Evolutionary conservation across 2,888 invertebrate species (phyloP).

Genomic region (Apodemia hepburni): DNA sequence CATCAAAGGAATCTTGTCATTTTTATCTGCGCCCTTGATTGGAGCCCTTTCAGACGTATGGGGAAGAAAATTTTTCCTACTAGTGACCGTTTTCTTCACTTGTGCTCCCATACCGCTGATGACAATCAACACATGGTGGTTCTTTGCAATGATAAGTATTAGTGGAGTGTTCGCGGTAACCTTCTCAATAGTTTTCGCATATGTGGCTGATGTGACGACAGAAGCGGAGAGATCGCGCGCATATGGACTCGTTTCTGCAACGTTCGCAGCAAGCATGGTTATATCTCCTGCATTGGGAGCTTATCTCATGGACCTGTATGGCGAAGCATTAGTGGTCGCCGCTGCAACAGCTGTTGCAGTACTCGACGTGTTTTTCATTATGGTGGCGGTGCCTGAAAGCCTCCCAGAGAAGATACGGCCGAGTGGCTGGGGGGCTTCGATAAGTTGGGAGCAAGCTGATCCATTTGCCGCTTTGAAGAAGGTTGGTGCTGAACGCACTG

Average conservation of each 20-base stretch:
- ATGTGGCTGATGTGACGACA: slow-evolving; percentile 99
- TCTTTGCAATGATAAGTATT: slow-evolving; percentile 99
- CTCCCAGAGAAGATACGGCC: slow-evolving; percentile 94
- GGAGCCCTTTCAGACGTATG: slow-evolving; percentile 99
- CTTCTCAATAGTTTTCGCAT: slow-evolving; percentile 99
- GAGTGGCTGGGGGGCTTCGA: slow-evolving; percentile 90
- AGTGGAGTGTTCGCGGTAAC: slow-evolving; percentile 99
- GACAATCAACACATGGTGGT: slow-evolving; percentile 99
- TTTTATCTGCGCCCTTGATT: slow-evolving; percentile 97
- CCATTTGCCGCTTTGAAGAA: slow-evolving; percentile 96
- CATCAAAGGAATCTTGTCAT: slow-evolving; percentile 98
- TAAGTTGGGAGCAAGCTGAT: slow-evolving; percentile 99
- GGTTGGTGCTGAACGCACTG: slow-evolving; percentile 97
- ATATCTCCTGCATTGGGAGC: slow-evolving; percentile 98
- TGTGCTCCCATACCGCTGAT: slow-evolving; percentile 99
- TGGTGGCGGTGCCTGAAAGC: slow-evolving; percentile 98
- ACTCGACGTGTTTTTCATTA: slow-evolving; percentile 98
- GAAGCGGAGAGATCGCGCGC: slow-evolving; percentile 97
- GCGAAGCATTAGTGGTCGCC: slow-evolving; percentile 93
- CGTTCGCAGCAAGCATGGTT: slow-evolving; percentile 99
- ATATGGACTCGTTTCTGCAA: slow-evolving; percentile 98
- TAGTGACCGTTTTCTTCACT: slow-evolving; percentile 98
- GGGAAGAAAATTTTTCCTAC: slow-evolving; percentile 98
- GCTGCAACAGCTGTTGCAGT: slow-evolving; percentile 97
- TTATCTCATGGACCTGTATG: slow-evolving; percentile 91